Evolutionary conservation across 2,797 vertebrate species (phyloP), one percentile per base, ranked within the genome.

Genomic region (Gadopsis marmoratus): DNA sequence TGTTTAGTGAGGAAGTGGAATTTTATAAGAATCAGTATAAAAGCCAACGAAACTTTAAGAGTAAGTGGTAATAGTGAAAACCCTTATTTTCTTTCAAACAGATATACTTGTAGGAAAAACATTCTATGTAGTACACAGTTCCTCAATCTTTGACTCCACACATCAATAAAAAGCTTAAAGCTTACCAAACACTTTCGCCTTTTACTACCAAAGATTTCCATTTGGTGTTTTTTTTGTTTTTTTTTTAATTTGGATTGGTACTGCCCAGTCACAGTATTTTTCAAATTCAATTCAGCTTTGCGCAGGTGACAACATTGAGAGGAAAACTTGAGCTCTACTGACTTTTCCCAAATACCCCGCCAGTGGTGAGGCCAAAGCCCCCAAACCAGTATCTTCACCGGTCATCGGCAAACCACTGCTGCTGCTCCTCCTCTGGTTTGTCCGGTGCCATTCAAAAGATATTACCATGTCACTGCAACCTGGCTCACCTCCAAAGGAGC

Each of bases 331-430:
- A 96, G 96, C 94, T 96, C 92, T 96, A 99, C 98, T 99, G 97
- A 99, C 98, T 99, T 99, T 98, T 97, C 97, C 97, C 97, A 98
- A 97, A 97, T 96, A 99, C 97, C 98, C 98, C 96, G 91, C 97
- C 96, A 97, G 93, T 75, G 95, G 95, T 93, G 96, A 96, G 97
- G 96, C 93, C 93, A 96, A 93, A 94, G 95, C 94, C 96, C 96
- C 96, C 96, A 97, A 95, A 97, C 94, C 96, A 97, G 95, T 95
- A 93, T 95, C 96, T 96, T 96, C 97, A 95, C 96, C 96, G 96
- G 96, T 94, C 97, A 98, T 94, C 94, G 96, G 96, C 93, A 96
- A 96, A 95, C 95, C 93, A 95, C 95, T 94, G 96, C 93, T 90
- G 94, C 93, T 94, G 96, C 93, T 90, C 94, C 93, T 97, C 96